These are phyloP conservation scores for Ganaspis sp. DNA, from an alignment of 1,140 invertebrate genomes.

Conservation along the genomic window DNA sequence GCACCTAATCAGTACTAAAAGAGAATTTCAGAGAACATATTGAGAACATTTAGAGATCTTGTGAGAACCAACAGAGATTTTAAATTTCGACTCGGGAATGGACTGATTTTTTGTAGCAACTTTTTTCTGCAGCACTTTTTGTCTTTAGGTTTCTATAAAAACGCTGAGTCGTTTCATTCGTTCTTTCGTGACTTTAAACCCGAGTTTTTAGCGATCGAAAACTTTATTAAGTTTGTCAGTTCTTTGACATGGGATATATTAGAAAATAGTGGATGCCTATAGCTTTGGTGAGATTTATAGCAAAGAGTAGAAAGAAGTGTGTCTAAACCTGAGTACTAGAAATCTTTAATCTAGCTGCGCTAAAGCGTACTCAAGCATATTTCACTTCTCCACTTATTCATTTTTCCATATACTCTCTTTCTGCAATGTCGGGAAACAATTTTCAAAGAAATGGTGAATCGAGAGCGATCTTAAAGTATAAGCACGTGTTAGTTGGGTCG, in stretches of 20 bases:
- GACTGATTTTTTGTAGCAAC: no score
- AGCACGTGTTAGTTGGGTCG: background rate
- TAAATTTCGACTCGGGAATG: no score
- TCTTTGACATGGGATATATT: constrained; percentile 6
- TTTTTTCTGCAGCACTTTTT: no score
- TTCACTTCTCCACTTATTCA: background rate
- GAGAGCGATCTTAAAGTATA: background rate
- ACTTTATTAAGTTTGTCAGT: background rate
- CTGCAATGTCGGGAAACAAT: constrained; percentile 4
- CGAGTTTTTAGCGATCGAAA: background rate
- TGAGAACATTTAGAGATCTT: no score
- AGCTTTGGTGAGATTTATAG: background rate
- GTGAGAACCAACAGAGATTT: no score
- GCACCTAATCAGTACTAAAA: no score
- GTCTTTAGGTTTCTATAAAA: no score
- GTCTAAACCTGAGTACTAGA: background rate
- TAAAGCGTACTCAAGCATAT: constrained; percentile 1
- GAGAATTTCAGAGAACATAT: no score
- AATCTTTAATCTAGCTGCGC: constrained; percentile 18
- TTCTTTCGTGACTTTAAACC: background rate
- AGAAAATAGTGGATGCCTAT: background rate
- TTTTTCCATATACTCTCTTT: background rate
- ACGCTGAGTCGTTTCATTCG: background rate
- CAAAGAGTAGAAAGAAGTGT: background rate
- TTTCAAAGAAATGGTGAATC: background rate